Evolutionary conservation across 2,888 invertebrate genomes (phyloP), one percentile per base, ranked within the genome.

Genomic region (Nudaria mundana): DNA sequence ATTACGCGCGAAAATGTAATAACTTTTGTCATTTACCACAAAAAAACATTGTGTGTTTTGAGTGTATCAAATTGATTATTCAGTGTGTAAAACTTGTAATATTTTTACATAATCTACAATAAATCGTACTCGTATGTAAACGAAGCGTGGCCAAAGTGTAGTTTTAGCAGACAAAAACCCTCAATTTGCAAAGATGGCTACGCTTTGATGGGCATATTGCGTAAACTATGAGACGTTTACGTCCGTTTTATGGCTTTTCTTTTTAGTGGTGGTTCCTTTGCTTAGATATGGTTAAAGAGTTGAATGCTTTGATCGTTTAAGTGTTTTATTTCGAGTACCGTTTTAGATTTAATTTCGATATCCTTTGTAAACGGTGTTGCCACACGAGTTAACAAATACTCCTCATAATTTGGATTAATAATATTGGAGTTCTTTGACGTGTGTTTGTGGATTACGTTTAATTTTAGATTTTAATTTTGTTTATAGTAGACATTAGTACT

Each of bases 161-260:
- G 8, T 12, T 14, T 29, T 26, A 18, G 13, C 5, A 10, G 6
- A 20, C 10, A 14, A 31, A 26, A 20, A 25, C 25, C 31, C 18
- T 18, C 18, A 18, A 5, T 5, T 18, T 18, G 5, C 18, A 5
- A 5, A 31, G 24, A 37, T 37, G 30, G 37, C 5, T 20, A 37
- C 30, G 25, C 37, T 36, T 36, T 26, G 30, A 37, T 37, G 13
- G 13, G 6, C 4, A 1, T 6, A 16, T 37, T 37, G 23, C 30
- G 24, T 37, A 24, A 37, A 24, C 11, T 14, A 12, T 28, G 6
- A 2, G 22, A 14, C 8, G 14, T 32, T 15, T 31, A 31, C 31
- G 13, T 5, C n/a, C 22, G 14, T 8, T 37, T 31, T 18, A 37
- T 13, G n/a, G 16, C 8, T 15, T 33, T 13, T 2, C 13, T 26